Base-by-base conservation (phyloP, 2,113 vertebrate genomes). In the Zosterops lateralis region DNA sequence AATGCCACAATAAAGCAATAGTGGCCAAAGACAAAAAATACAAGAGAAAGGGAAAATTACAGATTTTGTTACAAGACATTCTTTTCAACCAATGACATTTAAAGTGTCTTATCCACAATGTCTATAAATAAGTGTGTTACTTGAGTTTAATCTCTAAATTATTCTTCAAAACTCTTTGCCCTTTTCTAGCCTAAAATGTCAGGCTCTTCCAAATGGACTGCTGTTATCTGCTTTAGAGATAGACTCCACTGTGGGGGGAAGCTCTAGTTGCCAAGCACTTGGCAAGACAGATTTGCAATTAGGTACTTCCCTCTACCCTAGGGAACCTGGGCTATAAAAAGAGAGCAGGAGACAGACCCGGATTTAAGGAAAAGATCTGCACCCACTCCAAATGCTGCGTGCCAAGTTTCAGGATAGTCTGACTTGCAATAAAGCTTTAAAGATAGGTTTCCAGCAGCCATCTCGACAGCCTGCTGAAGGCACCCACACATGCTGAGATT, bases 341-440 rank as follows among this genome's bases (percentile, higher is more conserved):
- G 40, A 87, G 87, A 87, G 47, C 38, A 70, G 42, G 38, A 91
- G 72, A 74, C 82, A 87, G 87, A 92, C 60, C 34, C 21, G 8
- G 36, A 77, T 92, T 91, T 84, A 85, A 74, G 38, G 4, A 61
- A 80, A 85, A 51, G 50, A 80, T 38, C 67, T 94, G 94, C 82
- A 91, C 89, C 89, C 82, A 80, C 82, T 96, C 94, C 79, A 76
- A 80, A 89, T 57, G 53, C 75, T 71, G 32, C 28, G 54, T 48
- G 90, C 90, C 96, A 97, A 90, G 40, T 95, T 95, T 90, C 76
- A 90, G 34, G 76, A 78, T 61, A 60, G 11, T 73, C 67, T 81
- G 84, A 36, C 75, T 92, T 80, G 75, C 75, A 91, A 15, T 26
- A 16, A 72, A 76, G 42, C 74, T 93, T 81, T 78, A 76, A 58